Conservation (phyloP, 2,888 invertebrate species). For the Ephialtes manifestator region DNA sequence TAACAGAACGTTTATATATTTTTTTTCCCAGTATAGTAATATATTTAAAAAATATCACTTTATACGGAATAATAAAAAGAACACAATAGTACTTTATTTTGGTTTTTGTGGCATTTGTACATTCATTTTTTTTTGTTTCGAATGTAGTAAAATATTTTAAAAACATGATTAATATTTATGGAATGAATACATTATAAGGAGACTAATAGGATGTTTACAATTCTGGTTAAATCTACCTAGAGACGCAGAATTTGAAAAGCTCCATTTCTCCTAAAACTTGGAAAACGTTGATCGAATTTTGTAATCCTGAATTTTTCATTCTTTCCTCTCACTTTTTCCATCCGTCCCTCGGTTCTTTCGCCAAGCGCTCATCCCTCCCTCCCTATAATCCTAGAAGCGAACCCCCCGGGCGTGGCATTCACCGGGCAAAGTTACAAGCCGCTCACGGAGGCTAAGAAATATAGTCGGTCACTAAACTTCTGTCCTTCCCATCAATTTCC, state of each 20-base stretch:
- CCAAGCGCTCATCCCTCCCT: slow-evolving; percentile 39
- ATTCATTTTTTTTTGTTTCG: too few relatives aligned
- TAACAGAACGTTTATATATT: too few relatives aligned
- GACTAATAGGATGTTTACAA: not conserved
- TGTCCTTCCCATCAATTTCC: slow-evolving; percentile 81
- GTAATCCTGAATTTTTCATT: slow-evolving; percentile 44
- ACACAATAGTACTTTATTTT: too few relatives aligned
- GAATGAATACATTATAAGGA: not conserved
- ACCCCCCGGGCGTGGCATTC: slow-evolving; percentile 60
- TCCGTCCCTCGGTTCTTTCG: slow-evolving; percentile 29
- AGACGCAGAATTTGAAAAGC: not conserved
- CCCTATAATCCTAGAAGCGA: slow-evolving; percentile 59
- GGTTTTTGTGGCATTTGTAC: too few relatives aligned
- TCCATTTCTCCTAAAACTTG: slow-evolving; percentile 9
- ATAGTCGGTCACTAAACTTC: slow-evolving; percentile 80
- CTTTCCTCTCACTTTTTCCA: not conserved
- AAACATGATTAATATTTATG: not conserved
- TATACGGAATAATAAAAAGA: too few relatives aligned
- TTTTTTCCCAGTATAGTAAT: too few relatives aligned
- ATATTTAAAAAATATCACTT: too few relatives aligned
- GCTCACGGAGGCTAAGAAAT: slow-evolving; percentile 73
- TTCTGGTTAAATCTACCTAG: not conserved
- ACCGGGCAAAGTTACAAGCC: slow-evolving; percentile 55
- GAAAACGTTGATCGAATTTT: slow-evolving; percentile 31
- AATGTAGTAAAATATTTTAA: too few relatives aligned